Percentiles rank a stretch among this genome's conserved stretches.
Conservation (phyloP, 2,113 vertebrate species). For the western clawed frog (Xenopus tropicalis) region UCB_Xtro_10.0 CM004443.2:48521001-48521500, state of each 20-base stretch:
- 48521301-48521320: background rate
- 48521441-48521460: background rate
- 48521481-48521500: background rate
- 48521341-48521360: background rate
- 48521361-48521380: background rate
- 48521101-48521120: too few relatives aligned
- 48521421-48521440: background rate
- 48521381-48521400: too few relatives aligned
- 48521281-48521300: background rate
- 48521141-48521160: too few relatives aligned
- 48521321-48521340: conserved; percentile 2
- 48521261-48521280: background rate
- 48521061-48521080: too few relatives aligned
- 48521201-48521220: background rate
- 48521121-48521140: too few relatives aligned
- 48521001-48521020: too few relatives aligned
- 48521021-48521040: too few relatives aligned
- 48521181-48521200: background rate
- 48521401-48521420: too few relatives aligned
- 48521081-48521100: too few relatives aligned
- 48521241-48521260: background rate
- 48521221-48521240: background rate
- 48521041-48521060: too few relatives aligned
- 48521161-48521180: too few relatives aligned
- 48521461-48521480: background rate